Base-by-base conservation (phyloP, 2,888 invertebrate genomes). In the Temnothorax rugatulus region DNA sequence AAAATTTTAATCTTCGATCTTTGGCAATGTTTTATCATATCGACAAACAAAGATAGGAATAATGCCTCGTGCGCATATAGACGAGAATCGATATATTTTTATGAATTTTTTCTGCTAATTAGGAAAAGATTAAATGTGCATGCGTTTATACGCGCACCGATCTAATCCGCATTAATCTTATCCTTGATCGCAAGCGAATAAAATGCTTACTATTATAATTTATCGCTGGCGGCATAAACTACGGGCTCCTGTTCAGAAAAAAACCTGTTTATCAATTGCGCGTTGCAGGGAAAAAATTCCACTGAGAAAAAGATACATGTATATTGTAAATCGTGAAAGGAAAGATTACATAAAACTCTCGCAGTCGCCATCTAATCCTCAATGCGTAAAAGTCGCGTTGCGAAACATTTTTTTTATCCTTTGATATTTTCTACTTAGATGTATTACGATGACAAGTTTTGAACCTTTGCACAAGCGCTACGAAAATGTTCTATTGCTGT, bases 311-410 rank as follows among this genome's bases (percentile, higher is more conserved):
- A 59, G n/a, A n/a, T 25, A 15, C 4, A 13, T 18, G 18, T 38
- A 64, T 29, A 64, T 41, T 47, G 47, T 38, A 79, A 79, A 79
- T 79, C 57, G 57, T 21, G 47, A 59, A 74, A 59, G n/a, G 57
- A 52, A 47, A 47, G 34, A 13, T 79, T 79, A 79, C 59, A 34
- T 79, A 79, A 79, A 79, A 79, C 44, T 73, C 79, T 44, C 75
- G 54, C 34, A 44, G 57, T 34, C 44, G 15, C 57, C 47, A 59
- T 50, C 74, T 74, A 74, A 79, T 79, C 34, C 47, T 47, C 59
- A n/a, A 79, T 47, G 59, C 59, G 15, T 73, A 79, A 79, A 73
- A 57, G 47, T 73, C 52, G 1, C 47, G 21, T 79, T 73, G 34
- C 34, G 18, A 57, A 79, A 79, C 34, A 47, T 59, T 54, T 69